These are phyloP conservation scores for Cheilinus undulatus DNA, from an alignment of 2,113 vertebrate species.

Conservation along the genomic window DNA sequence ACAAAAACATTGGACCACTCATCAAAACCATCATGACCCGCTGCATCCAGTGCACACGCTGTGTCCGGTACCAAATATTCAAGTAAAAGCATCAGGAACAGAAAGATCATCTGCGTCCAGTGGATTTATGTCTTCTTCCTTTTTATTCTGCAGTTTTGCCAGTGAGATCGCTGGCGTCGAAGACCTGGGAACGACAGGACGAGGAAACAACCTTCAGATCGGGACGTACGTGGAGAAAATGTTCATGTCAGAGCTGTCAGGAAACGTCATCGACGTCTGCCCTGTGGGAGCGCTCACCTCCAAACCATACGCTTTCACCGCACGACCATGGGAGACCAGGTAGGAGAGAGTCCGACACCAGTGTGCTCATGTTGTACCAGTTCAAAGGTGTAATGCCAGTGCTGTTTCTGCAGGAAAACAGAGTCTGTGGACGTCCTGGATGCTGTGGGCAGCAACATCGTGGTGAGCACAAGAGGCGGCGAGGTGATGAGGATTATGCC, in stretches of 20 bases:
- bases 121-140: not conserved
- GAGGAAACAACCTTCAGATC: conserved; percentile 97
- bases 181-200: conserved; percentile 96
- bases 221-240: conserved; percentile 98
- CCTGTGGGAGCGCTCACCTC: conserved; percentile 98
- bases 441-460: conserved; percentile 95
- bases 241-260: conserved; percentile 98
- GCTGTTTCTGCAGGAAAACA: conserved; percentile 86
- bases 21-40: conserved; percentile 99
- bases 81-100: not conserved
- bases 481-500: conserved; percentile 98
- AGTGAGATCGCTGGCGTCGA: conserved; percentile 98
- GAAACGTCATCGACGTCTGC: conserved; percentile 96
- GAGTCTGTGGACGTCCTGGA: conserved; percentile 97
- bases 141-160: conserved; percentile 87
- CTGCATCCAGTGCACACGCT: conserved; percentile 98
- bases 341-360: conserved; percentile 46
- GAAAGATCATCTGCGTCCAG: too few relatives aligned
- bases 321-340: conserved; percentile 98
- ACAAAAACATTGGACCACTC: conserved; percentile 97
- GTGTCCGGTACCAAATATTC: conserved; percentile 91
- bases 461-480: conserved; percentile 95
- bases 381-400: too few relatives aligned
- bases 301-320: conserved; percentile 97
- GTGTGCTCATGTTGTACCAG: not conserved